Evolutionary conservation across 2,888 invertebrate species (phyloP).

Genomic region (Pyrrhosoma nymphula): DNA sequence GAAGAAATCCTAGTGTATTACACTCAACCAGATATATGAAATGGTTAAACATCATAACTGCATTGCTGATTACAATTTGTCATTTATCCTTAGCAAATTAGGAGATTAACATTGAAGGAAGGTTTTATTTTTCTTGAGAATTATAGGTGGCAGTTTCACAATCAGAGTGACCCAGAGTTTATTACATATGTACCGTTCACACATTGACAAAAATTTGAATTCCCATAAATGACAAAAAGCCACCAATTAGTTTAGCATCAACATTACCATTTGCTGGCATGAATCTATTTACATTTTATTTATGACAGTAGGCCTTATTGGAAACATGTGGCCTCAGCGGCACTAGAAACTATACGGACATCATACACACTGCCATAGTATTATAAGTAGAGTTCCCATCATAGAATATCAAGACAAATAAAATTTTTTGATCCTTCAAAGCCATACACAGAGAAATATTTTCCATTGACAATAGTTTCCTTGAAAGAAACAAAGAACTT

Average conservation of each 20-base stretch:
- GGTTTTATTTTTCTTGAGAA: conserved; percentile 60
- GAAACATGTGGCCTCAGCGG: conserved; percentile 71
- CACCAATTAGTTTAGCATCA: conserved; percentile 66
- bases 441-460: conserved; percentile 38
- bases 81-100: conserved; percentile 56
- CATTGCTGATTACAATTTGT: conserved; percentile 51
- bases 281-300: conserved; percentile 68
- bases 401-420: conserved; percentile 61
- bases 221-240: conserved; percentile 61
- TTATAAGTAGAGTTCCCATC: conserved; percentile 65
- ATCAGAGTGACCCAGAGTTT: conserved; percentile 56
- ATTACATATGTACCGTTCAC: conserved; percentile 62
- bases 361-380: conserved; percentile 64
- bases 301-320: conserved; percentile 72
- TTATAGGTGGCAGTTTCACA: conserved; percentile 60
- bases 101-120: conserved; percentile 48
- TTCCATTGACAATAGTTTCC: conserved; percentile 41
- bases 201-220: conserved; percentile 62
- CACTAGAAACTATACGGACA: conserved; percentile 68
- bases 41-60: conserved; percentile 54
- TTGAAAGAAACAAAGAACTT: conserved; percentile 20
- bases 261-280: conserved; percentile 65
- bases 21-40: conserved; percentile 46
- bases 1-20: conserved; percentile 46
- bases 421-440: conserved; percentile 44